A percentile compares a stretch with the other conserved stretches of the same genome.
Conservation (phyloP, 2,113 vertebrate genomes). For the Callopanchax toddi region DNA sequence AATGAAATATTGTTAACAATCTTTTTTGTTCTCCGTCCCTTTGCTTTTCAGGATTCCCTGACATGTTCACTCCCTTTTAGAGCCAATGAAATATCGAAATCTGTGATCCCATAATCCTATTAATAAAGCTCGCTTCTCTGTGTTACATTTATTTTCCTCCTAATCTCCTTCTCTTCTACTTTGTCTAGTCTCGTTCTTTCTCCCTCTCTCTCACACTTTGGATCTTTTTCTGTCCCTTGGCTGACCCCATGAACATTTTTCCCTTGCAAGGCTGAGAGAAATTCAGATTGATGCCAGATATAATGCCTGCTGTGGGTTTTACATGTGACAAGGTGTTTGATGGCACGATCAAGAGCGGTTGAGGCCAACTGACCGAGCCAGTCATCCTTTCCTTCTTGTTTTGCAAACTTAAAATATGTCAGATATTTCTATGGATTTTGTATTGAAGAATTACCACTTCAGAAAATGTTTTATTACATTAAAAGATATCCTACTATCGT, state of each 20-base stretch:
- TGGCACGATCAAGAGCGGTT: conserved; percentile 75
- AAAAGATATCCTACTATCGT: no score
- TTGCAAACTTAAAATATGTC: conserved; percentile 22
- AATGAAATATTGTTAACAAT: conserved; percentile 74
- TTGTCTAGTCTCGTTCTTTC: conserved; percentile 63
- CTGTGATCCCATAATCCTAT: conserved; percentile 90
- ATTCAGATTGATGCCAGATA: conserved; percentile 81
- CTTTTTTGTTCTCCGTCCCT: conserved; percentile 38
- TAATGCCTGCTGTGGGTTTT: conserved; percentile 75
- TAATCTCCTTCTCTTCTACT: conserved; percentile 83
- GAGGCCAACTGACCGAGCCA: conserved; percentile 64
- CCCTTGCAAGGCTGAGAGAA: conserved; percentile 72
- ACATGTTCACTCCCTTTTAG: conserved; percentile 73
- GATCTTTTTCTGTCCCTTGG: conserved; percentile 84
- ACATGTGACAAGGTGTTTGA: conserved; percentile 72
- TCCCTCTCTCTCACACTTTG: conserved; percentile 75
- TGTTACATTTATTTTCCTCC: conserved; percentile 88
- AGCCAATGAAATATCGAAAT: conserved; percentile 80
- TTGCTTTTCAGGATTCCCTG: conserved; percentile 61
- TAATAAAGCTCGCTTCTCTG: conserved; percentile 87
- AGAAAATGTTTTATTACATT: no score
- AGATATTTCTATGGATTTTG: neutral
- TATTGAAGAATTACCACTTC: neutral
- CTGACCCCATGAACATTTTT: conserved; percentile 85
- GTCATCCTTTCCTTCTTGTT: conserved; percentile 56